phyloP scores from a whole-genome alignment of 2,113 vertebrate species.

The Cynocephalus volans region DNA sequence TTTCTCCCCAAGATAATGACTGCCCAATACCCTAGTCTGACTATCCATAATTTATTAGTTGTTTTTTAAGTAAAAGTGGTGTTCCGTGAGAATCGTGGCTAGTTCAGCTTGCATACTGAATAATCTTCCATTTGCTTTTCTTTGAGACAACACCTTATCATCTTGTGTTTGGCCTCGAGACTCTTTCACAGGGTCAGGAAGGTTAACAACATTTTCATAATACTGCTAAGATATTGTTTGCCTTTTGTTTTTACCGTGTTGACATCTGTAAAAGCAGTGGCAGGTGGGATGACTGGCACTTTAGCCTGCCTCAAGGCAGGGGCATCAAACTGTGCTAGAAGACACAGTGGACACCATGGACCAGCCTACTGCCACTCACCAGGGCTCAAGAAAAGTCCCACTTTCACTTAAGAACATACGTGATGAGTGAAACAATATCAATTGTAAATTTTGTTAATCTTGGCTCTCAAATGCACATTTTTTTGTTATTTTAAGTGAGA shows the following conservation, averaged over 20 bases:
- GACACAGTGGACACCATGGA: too few relatives aligned
- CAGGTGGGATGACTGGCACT: not conserved
- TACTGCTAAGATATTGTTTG: not conserved
- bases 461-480: not conserved
- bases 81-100: not conserved
- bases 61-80: not conserved
- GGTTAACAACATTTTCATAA: constrained; percentile 6
- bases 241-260: not conserved
- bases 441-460: too few relatives aligned
- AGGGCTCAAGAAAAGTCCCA: not conserved
- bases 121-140: constrained; percentile 4
- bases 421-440: not conserved
- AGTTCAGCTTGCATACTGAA: not conserved
- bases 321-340: not conserved
- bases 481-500: constrained; percentile 24
- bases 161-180: not conserved
- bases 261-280: not conserved
- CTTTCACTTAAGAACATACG: not conserved
- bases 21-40: not conserved
- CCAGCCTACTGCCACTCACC: not conserved
- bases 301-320: not conserved
- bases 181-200: not conserved
- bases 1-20: not conserved
- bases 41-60: not conserved
- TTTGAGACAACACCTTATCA: not conserved